A percentile compares a stretch with the other conserved stretches of the same genome.
These are phyloP conservation scores for Antennarius maculatus DNA, from an alignment of 2,797 vertebrate genomes.

Conservation along the genomic window DNA sequence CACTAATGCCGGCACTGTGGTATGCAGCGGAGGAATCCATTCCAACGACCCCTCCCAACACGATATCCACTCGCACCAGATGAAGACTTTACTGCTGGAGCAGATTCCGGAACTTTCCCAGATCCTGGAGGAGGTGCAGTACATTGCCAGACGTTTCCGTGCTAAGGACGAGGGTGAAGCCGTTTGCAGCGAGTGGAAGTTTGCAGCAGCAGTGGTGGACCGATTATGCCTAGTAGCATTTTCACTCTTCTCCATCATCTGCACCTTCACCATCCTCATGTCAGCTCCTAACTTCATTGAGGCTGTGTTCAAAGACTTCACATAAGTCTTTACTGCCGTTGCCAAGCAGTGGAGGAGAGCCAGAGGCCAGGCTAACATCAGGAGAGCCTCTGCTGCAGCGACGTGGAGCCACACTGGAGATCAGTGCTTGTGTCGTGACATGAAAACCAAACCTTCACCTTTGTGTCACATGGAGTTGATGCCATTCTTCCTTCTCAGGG, in stretches of 20 bases:
- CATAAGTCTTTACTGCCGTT: slow-evolving; percentile 73
- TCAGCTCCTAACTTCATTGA: slow-evolving; percentile 92
- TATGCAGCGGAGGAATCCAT: slow-evolving; percentile 56
- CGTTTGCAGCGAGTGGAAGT: slow-evolving; percentile 92
- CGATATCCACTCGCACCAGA: slow-evolving; percentile 73
- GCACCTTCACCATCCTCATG: slow-evolving; percentile 93
- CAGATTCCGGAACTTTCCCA: slow-evolving; percentile 82
- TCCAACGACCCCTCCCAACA: slow-evolving; percentile 60
- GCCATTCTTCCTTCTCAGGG: slow-evolving; percentile 23
- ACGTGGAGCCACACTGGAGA: slow-evolving; percentile 26
- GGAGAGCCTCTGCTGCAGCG: slow-evolving; percentile 25
- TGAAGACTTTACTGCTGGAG: slow-evolving; percentile 75
- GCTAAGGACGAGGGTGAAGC: slow-evolving; percentile 88
- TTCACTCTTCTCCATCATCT: slow-evolving; percentile 91
- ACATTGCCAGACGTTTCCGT: slow-evolving; percentile 87
- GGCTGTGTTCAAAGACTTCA: slow-evolving; percentile 92
- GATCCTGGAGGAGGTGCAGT: slow-evolving; percentile 90
- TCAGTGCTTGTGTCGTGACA: neutral
- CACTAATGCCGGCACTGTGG: slow-evolving; percentile 77
- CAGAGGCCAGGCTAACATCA: slow-evolving; percentile 14
- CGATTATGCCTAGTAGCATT: slow-evolving; percentile 91
- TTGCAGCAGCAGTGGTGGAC: slow-evolving; percentile 91
- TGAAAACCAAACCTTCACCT: slow-evolving; percentile 21
- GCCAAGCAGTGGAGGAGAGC: neutral
- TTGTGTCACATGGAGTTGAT: slow-evolving; percentile 29